phyloP scores from a whole-genome alignment of 2,888 invertebrate genomes.

The Orthosia gracilis region DNA sequence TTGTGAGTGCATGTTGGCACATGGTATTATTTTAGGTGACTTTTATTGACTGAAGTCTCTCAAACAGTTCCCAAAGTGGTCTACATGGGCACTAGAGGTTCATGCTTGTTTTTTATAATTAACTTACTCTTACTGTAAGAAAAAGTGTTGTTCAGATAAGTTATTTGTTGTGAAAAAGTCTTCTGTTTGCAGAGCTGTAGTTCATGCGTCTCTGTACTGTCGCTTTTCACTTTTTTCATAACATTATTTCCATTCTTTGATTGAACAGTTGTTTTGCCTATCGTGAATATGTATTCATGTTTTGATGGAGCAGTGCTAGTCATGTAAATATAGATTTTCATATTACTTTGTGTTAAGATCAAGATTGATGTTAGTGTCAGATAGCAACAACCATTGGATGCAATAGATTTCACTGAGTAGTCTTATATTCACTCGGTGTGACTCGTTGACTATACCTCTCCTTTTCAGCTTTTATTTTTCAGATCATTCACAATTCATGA shows the following conservation, averaged over 20 bases:
- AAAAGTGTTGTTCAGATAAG: not conserved
- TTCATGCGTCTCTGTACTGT: not conserved
- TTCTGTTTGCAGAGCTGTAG: not conserved
- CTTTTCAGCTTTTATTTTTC: conserved; percentile 19
- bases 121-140: not conserved
- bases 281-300: not conserved
- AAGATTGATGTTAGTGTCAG: not conserved
- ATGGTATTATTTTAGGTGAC: not conserved
- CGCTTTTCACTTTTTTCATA: not conserved
- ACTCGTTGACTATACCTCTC: conserved; percentile 3
- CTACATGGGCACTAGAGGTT: too few species aligned
- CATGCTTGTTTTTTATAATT: not conserved
- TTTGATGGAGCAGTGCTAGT: not conserved
- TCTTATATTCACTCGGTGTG: not conserved
- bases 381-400: not conserved
- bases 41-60: not conserved
- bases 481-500: conserved; percentile 3
- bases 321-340: not conserved
- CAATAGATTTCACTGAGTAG: not conserved
- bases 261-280: not conserved
- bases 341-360: not conserved
- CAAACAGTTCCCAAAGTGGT: not conserved
- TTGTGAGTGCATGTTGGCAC: not conserved
- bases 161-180: not conserved
- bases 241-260: not conserved